These are phyloP conservation scores for Hymenochirus boettgeri DNA, from an alignment of 2,113 vertebrate species.

Conservation along the genomic window DNA sequence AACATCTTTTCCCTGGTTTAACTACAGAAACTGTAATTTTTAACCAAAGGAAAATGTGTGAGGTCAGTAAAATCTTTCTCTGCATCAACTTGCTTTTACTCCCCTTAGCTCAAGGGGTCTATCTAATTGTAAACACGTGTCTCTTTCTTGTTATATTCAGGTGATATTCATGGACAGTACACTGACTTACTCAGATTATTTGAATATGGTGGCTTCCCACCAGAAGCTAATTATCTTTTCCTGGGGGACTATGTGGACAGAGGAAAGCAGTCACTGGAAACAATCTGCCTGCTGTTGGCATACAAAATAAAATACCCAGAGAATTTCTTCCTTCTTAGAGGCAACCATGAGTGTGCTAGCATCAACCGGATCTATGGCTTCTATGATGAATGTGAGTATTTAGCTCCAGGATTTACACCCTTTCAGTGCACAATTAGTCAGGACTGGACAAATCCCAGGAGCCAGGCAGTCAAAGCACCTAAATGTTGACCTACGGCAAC, in stretches of 20 bases:
- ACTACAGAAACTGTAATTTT: too few species aligned
- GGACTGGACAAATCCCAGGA: too few species aligned
- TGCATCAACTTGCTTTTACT: too few species aligned
- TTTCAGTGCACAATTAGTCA: too few species aligned
- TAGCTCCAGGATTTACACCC: not conserved
- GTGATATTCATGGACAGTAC: constrained; percentile 97
- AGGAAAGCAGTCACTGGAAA: constrained; percentile 96
- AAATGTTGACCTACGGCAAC: too few species aligned
- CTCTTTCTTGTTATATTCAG: constrained; percentile 52
- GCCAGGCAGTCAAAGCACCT: too few species aligned
- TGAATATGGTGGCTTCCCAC: constrained; percentile 95
- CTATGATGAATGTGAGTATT: constrained; percentile 89
- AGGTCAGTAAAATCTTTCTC: too few species aligned
- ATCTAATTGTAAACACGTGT: too few species aligned
- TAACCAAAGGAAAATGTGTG: too few species aligned
- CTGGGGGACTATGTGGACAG: constrained; percentile 97
- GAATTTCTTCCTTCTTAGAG: constrained; percentile 95
- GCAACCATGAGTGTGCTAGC: constrained; percentile 96
- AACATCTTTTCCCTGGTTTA: too few species aligned
- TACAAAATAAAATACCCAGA: constrained; percentile 99
- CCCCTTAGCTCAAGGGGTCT: too few species aligned
- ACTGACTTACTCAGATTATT: constrained; percentile 95
- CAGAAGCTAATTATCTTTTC: constrained; percentile 97
- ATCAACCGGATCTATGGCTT: constrained; percentile 97
- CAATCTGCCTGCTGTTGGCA: constrained; percentile 92